A percentile compares a stretch with the other conserved stretches of the same genome.
Conservation (phyloP, 2,113 vertebrate species). For the Leptobrachium ailaonicum region DNA sequence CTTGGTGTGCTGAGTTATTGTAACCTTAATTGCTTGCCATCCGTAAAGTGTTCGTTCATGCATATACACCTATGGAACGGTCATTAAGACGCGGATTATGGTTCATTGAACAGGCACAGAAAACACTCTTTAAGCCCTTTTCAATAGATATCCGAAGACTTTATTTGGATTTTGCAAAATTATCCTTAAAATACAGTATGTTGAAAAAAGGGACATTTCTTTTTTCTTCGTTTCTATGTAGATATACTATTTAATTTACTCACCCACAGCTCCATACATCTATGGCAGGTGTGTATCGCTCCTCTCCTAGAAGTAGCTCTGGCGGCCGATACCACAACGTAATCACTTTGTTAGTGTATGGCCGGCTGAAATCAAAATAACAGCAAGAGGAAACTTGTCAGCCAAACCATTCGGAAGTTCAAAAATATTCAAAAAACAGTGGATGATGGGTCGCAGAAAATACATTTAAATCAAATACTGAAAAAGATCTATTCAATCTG, state of each 20-base stretch:
- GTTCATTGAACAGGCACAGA: no score
- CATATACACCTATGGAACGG: no score
- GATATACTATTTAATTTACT: constrained; percentile 55
- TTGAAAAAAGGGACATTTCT: no score
- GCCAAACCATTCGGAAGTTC: background rate
- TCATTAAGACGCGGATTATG: no score
- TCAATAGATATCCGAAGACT: no score
- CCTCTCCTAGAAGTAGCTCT: constrained; percentile 92
- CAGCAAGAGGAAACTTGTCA: background rate
- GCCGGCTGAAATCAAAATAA: constrained; percentile 76
- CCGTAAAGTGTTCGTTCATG: no score
- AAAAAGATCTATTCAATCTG: no score
- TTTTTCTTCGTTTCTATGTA: background rate
- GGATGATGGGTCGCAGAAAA: background rate
- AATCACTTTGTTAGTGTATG: constrained; percentile 98
- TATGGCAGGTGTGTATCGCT: constrained; percentile 95
- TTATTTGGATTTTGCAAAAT: no score
- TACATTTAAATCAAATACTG: background rate
- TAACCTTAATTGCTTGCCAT: no score
- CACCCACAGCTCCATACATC: constrained; percentile 99
- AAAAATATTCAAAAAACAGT: background rate
- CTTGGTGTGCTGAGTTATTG: no score
- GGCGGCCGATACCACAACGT: constrained; percentile 98
- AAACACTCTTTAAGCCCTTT: no score
- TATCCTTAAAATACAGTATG: no score